Conservation (phyloP, 2,888 invertebrate species). For the Drosophila fulvimacula region DNA sequence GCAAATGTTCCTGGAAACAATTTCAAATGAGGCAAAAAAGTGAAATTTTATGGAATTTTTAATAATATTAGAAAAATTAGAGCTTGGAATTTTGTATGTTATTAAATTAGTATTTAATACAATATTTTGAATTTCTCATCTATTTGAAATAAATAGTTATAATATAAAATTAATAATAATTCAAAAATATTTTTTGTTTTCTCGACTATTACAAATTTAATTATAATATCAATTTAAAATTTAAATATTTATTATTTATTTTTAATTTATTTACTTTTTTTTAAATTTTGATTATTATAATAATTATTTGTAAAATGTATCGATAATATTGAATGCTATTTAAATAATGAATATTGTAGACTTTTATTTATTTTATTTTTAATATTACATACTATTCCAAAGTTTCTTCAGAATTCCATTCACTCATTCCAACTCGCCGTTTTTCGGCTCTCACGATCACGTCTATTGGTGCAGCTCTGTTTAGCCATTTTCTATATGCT, state of each 20-base stretch:
- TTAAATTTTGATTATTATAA: no score
- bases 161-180: neutral
- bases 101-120: neutral
- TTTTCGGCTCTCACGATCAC: slow-evolving; percentile 13
- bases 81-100: neutral
- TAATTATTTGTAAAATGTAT: no score
- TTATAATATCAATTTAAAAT: no score
- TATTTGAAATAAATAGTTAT: neutral
- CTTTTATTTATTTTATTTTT: no score
- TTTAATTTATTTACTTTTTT: no score
- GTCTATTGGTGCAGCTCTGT: slow-evolving; percentile 31
- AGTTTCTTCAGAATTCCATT: neutral
- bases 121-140: neutral
- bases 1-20: neutral
- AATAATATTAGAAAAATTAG: neutral
- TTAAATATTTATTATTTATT: no score
- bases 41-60: neutral
- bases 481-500: slow-evolving; percentile 25
- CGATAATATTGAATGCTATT: no score
- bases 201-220: no score
- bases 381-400: neutral
- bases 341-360: no score
- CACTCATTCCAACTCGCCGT: neutral
- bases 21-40: neutral
- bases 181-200: no score